phyloP scores from a whole-genome alignment of 1,140 invertebrate species.

The Aphidius ervi region DNA sequence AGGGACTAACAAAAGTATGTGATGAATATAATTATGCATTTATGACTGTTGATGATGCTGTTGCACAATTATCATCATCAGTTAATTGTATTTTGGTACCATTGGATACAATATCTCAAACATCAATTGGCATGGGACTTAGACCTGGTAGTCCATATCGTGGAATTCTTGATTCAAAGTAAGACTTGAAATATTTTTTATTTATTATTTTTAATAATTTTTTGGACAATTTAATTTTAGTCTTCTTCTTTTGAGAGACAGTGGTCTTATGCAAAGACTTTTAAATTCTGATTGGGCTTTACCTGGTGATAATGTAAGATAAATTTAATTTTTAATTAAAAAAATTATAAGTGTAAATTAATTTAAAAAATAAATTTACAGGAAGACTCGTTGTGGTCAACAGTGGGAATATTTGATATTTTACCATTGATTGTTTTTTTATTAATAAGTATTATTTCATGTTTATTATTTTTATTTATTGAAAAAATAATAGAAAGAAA shows the following conservation, averaged over 20 bases:
- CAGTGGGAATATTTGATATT: slow-evolving; percentile 39
- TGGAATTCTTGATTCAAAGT: slow-evolving; percentile 47
- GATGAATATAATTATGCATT: slow-evolving; percentile 43
- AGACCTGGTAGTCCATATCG: slow-evolving; percentile 38
- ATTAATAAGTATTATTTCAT: slow-evolving; percentile 23
- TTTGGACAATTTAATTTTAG: slow-evolving; percentile 26
- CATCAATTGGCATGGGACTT: slow-evolving; percentile 44
- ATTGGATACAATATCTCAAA: slow-evolving; percentile 43
- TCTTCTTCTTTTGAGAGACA: slow-evolving; percentile 43
- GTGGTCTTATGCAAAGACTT: slow-evolving; percentile 45
- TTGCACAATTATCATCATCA: slow-evolving; percentile 34
- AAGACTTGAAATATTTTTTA: slow-evolving; percentile 11
- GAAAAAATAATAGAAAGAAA: slow-evolving; percentile 24
- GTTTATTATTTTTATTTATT: slow-evolving; percentile 21
- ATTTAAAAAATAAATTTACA: background rate
- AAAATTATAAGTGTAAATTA: no score
- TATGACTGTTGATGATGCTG: slow-evolving; percentile 44
- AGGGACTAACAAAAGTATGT: slow-evolving; percentile 42
- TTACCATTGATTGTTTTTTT: slow-evolving; percentile 37
- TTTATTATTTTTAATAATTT: slow-evolving; percentile 5
- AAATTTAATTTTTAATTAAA: no score
- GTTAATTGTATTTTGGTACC: slow-evolving; percentile 42
- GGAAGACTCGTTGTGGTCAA: slow-evolving; percentile 24
- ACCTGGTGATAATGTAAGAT: slow-evolving; percentile 23
- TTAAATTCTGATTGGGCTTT: slow-evolving; percentile 40